Base-by-base conservation (phyloP, 2,113 vertebrate genomes). In the Pholis gunnellus region DNA sequence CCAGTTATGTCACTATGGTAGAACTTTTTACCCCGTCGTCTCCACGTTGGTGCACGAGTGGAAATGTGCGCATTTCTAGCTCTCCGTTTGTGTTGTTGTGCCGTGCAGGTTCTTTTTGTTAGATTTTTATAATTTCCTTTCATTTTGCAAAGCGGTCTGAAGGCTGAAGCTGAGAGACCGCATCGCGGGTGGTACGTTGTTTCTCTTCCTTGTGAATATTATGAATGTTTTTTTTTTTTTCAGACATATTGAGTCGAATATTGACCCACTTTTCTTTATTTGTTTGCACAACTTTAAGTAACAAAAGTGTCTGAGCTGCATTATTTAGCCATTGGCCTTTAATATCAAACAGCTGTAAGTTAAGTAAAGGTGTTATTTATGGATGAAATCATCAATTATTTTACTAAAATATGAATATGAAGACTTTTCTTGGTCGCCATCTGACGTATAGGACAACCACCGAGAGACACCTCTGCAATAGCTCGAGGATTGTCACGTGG, bases 111-210 rank as follows among this genome's bases (percentile, higher is more conserved):
- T 17, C 52, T 73, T 44, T 44, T 57, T 8, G 7, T 34, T 15
- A 2, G 27, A 59, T 56, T 69, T 71, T 1, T 2, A 36, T 36
- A 1, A 2, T 34, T 72, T 14, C 1, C 48, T 15, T 2, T 56
- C 4, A 14, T 20, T 69, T 68, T 71, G 4, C 2, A n/a, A 73
- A 44, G 17, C 7, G 18, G 2, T 22, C 27, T 18, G 67, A 34
- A 71, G 18, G n/a, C 66, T 46, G 64, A 5, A 56, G 61, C 66
- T 42, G 40, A 27, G 71, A 50, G 69, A 75, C 0, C 72, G 46
- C 9, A 31, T 72, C 63, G 36, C 77, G 40, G 42, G n/a, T 61
- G 91, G 87, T 90, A 90, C 4, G 92, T 90, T 48, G 4, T 15
- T 13, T 50, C 7, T 54, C 25, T 70, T 27, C 1, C 27, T 42